Evolutionary conservation across 2,888 invertebrate species (phyloP).

Genomic region (Nomada goodeniana): DNA sequence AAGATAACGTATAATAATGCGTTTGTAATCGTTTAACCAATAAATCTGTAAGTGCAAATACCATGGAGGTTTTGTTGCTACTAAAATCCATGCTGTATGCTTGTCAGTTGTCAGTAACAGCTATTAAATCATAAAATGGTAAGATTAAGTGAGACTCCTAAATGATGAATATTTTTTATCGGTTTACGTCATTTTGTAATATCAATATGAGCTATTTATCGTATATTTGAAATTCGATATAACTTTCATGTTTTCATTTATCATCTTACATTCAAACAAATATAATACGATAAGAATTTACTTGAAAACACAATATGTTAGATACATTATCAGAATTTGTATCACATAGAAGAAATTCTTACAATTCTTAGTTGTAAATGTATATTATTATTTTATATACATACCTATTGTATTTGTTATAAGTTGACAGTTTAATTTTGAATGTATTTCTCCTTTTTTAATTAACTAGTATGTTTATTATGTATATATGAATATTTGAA

Average conservation of each 20-base stretch:
- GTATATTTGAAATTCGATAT: neutral
- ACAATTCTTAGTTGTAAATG: neutral
- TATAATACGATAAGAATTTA: neutral
- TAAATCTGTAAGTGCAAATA: slow-evolving; percentile 59
- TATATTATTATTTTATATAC: neutral
- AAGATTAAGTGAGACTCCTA: slow-evolving; percentile 45
- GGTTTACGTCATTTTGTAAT: neutral
- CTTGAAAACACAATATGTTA: neutral
- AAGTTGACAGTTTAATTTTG: too few species aligned
- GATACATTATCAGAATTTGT: too few species aligned
- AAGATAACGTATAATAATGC: slow-evolving; percentile 19
- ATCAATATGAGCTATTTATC: neutral
- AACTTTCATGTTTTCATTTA: neutral
- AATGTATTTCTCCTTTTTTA: too few species aligned
- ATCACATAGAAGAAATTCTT: neutral
- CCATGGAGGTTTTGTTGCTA: slow-evolving; percentile 74
- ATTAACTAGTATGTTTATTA: too few species aligned
- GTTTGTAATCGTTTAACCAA: slow-evolving; percentile 56
- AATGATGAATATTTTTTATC: neutral
- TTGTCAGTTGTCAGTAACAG: slow-evolving; percentile 71
- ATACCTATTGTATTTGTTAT: too few species aligned
- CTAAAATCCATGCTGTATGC: slow-evolving; percentile 72
- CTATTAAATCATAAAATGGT: slow-evolving; percentile 79
- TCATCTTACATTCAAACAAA: neutral
- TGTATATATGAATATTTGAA: too few species aligned